Base-by-base conservation (phyloP, 2,113 vertebrate genomes). In the Microtus ochrogaster region DNA sequence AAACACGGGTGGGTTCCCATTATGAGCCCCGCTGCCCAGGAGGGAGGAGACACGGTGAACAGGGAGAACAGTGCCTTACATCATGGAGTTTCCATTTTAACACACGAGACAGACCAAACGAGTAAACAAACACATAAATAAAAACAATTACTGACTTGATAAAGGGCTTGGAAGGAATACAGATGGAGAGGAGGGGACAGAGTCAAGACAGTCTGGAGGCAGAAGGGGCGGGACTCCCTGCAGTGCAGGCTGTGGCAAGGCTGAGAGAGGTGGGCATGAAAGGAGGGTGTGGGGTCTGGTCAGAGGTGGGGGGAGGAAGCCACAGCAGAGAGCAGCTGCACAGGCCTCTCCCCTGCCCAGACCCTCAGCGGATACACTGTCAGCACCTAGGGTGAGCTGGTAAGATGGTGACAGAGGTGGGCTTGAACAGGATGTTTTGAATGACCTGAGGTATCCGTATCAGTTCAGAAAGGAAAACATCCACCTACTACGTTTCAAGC, bases 41-140 rank as follows among this genome's bases (percentile, higher is more conserved):
- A 81, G 78, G 4, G 36, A 52, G 55, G 58, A 90, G 65, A 91
- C n/a, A 13, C 0, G 4, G 58, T 5, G 52, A 74, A n/a, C 12
- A 84, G 77, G 44, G 52, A 84, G 58, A 66, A 49, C 76, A 44
- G 28, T 0, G 33, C 39, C 44, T 52, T n/a, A 6, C 0, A 0
- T 55, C 61, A 52, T 0, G 1, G 36, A 55, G 52, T 72, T 92
- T 82, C 44, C 66, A 89, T 81, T 87, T 76, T 52, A 87, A 84
- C 41, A 74, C 49, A 30, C 0, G 41, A 95, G 96, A 89, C 73
- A 78, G 84, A 92, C 3, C 78, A 90, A 92, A 90, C 0, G 33
- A 85, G 77, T 81, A 95, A 96, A 93, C 93, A 95, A 66, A 90
- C 88, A 76, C 92, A 91, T 82, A 95, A 95, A 94, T 93, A 89